These are phyloP conservation scores for Coracopsis vasa DNA, from an alignment of 2,113 vertebrate genomes.

Conservation along the genomic window DNA sequence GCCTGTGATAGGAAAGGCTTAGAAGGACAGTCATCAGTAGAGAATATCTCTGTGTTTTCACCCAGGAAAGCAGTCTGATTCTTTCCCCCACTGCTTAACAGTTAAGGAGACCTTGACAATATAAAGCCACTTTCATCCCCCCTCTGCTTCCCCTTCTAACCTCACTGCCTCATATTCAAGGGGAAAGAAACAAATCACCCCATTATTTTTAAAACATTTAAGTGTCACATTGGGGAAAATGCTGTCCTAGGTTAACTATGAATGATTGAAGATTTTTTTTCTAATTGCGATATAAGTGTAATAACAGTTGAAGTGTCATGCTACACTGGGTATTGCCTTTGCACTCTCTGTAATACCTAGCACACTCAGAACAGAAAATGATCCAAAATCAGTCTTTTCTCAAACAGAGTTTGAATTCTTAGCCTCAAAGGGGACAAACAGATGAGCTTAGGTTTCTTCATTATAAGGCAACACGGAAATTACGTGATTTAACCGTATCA, in stretches of 20 bases:
- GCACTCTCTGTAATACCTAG: slow-evolving; percentile 67
- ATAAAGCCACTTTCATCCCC: slow-evolving; percentile 54
- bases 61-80: slow-evolving; percentile 70
- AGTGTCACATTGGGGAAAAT: slow-evolving; percentile 52
- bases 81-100: slow-evolving; percentile 54
- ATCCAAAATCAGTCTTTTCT: slow-evolving; percentile 65
- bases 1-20: slow-evolving; percentile 78
- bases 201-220: slow-evolving; percentile 58
- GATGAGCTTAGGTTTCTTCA: slow-evolving; percentile 38
- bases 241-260: slow-evolving; percentile 55
- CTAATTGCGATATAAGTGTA: slow-evolving; percentile 57
- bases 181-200: slow-evolving; percentile 48
- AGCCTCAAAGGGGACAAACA: slow-evolving; percentile 32
- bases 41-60: slow-evolving; percentile 41
- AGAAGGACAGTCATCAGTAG: slow-evolving; percentile 76
- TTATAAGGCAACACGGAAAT: slow-evolving; percentile 61
- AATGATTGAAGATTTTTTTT: slow-evolving; percentile 54
- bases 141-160: slow-evolving; percentile 25
- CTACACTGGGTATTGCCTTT: slow-evolving; percentile 49
- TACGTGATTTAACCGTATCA: slow-evolving; percentile 58
- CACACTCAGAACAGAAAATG: slow-evolving; percentile 60
- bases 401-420: slow-evolving; percentile 66
- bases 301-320: slow-evolving; percentile 48
- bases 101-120: slow-evolving; percentile 68
- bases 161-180: slow-evolving; percentile 30